phyloP scores from a whole-genome alignment of 2,113 vertebrate genomes.

The Thinocorus orbignyianus region DNA sequence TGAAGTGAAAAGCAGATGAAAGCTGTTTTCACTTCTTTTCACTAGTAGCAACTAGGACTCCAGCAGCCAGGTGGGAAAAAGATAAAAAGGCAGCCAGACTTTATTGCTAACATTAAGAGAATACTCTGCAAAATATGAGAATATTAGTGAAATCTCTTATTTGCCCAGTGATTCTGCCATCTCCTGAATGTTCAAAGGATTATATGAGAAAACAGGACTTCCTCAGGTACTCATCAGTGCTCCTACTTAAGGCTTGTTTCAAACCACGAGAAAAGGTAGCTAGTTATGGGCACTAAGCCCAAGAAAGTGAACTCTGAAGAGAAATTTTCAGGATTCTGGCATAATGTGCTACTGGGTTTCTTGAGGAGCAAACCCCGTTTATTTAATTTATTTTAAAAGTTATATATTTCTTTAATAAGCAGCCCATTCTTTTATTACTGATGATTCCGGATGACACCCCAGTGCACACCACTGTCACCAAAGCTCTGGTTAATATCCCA shows the following conservation, averaged over 20 bases:
- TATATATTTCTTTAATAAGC: not conserved
- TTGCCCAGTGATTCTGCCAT: not conserved
- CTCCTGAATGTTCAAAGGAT: not conserved
- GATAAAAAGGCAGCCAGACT: not conserved
- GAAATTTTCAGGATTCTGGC: not conserved
- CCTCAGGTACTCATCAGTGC: not conserved
- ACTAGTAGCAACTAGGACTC: not conserved
- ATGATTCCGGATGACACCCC: not conserved
- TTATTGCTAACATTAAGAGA: not conserved
- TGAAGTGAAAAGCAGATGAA: not conserved
- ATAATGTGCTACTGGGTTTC: not conserved
- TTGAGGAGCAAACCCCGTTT: not conserved
- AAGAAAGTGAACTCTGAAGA: not conserved
- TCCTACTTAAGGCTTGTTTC: not conserved
- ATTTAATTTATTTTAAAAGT: not conserved
- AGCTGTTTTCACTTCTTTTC: not conserved
- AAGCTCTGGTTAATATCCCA: slow-evolving; percentile 22
- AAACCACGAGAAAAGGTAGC: not conserved
- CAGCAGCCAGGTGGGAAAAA: not conserved
- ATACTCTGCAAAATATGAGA: not conserved
- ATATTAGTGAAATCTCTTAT: not conserved
- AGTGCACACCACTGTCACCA: not conserved
- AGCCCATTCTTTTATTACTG: not conserved
- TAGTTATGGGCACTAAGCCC: not conserved
- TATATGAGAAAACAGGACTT: not conserved